Base-by-base conservation (phyloP, 30 jellyfish, hydroid and myxozoan species). In the Hydractinia symbiolongicarpus region DNA sequence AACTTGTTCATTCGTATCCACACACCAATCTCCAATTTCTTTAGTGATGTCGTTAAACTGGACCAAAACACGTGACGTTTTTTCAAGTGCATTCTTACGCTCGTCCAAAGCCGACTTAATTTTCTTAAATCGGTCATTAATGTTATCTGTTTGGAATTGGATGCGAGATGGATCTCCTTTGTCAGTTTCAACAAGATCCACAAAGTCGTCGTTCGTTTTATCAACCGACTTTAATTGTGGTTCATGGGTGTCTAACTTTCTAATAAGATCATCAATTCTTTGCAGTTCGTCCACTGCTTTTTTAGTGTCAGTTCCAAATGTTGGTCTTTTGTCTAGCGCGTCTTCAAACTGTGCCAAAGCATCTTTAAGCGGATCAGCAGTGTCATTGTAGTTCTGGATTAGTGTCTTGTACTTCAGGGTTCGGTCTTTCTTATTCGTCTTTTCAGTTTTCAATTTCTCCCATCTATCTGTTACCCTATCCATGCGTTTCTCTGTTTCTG, bases 211-310 rank as follows among this genome's bases (percentile, higher is more conserved):
- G 73, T 87, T 60, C 8, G 75, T 85, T 49, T 69, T 77, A 82
- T 57, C 81, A 76, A 91, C 73, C 16, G 66, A 80, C 49, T 67
- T 81, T 50, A 75, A 76, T 56, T 88, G 79, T 5, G 94, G 89
- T 51, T 91, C 86, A 72, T 72, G 76, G 1, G 61, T 68, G 60
- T 56, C 92, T 9, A 88, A 72, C 64, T 82, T 87, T 19, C 73
- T 71, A 11, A 83, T 64, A 52, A 91, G 80, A 69, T 79, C 96
- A 88, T 83, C 92, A 2, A 91, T 70, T 67, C 96, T 71, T 53
- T 82, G 20, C 66, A 91, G 70, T 62, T 83, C 96, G 57, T 79
- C 79, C 6, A 64, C 92, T 5, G 93, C 66, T 67, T 86, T 86
- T 83, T 91, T 86, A 50, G 83, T 64, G 70, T 86, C 82, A 53